These are phyloP conservation scores for Sinodicranocentrus sp. DNA, from an alignment of 2,888 invertebrate genomes.

Conservation along the genomic window DNA sequence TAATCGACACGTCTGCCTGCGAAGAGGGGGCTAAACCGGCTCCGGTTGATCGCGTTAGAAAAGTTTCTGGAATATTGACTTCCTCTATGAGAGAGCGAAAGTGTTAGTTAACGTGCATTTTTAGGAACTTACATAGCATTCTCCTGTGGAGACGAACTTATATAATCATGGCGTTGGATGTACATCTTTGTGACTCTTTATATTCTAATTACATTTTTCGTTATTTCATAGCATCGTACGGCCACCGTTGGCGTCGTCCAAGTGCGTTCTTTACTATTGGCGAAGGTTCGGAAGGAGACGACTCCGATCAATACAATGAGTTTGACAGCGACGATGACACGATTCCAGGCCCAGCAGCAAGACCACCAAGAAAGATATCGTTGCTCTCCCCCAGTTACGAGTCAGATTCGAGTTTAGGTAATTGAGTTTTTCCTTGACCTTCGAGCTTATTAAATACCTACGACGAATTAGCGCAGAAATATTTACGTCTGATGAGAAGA, in stretches of 20 bases:
- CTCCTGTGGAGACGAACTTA: not conserved
- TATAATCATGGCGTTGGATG: not conserved
- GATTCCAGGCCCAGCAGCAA: conserved; percentile 57
- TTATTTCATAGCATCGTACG: conserved; percentile 55
- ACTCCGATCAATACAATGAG: conserved; percentile 75
- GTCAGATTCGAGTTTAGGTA: conserved; percentile 76
- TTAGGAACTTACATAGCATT: not conserved
- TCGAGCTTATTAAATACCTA: no score
- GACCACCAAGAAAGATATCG: conserved; percentile 64
- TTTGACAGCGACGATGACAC: conserved; percentile 74
- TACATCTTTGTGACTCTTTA: not conserved
- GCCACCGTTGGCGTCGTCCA: conserved; percentile 72
- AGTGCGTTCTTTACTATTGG: conserved; percentile 76
- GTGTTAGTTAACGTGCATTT: not conserved
- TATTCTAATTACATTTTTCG: not conserved
- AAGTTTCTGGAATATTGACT: not conserved
- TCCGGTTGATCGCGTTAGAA: not conserved
- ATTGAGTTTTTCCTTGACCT: conserved; percentile 1
- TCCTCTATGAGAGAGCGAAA: not conserved
- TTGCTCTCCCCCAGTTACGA: conserved; percentile 70
- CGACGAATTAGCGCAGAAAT: no score
- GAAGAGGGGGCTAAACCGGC: no score
- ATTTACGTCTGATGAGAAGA: no score
- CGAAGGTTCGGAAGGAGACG: conserved; percentile 73
- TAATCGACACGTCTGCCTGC: not conserved